These are phyloP conservation scores for Alviniconcha strummeri DNA, from an alignment of 2,888 invertebrate genomes.

Conservation along the genomic window DNA sequence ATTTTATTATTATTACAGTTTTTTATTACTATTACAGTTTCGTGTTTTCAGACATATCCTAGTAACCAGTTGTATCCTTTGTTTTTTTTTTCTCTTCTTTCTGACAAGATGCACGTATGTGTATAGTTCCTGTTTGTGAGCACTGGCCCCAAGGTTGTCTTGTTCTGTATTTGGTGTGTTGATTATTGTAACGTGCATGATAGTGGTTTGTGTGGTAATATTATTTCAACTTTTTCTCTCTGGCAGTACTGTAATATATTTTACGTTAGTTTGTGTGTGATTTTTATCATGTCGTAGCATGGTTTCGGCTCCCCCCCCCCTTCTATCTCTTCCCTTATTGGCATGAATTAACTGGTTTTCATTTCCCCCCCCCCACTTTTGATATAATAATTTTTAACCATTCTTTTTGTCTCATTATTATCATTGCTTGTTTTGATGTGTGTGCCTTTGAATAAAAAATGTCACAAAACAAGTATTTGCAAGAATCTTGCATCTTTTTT, in stretches of 20 bases:
- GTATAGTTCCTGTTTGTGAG: not conserved
- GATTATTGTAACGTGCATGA: conserved; percentile 5
- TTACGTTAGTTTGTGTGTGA: not conserved
- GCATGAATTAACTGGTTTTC: not conserved
- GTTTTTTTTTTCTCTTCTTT: not conserved
- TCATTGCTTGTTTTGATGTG: too few relatives aligned
- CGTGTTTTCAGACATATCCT: conserved; percentile 12
- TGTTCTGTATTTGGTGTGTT: conserved; percentile 19
- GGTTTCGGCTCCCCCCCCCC: not conserved
- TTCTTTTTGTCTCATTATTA: not conserved
- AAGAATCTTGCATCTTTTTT: conserved; percentile 1
- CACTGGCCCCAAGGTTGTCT: conserved; percentile 16
- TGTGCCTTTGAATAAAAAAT: not conserved
- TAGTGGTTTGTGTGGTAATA: conserved; percentile 1
- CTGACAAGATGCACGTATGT: not conserved
- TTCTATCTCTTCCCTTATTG: not conserved
- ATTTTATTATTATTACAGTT: too few relatives aligned
- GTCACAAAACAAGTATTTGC: not conserved
- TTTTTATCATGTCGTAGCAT: not conserved
- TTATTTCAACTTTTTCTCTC: not conserved
- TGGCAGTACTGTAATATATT: not conserved
- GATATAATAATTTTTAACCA: not conserved
- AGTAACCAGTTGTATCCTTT: not conserved
- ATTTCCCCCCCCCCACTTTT: not conserved
- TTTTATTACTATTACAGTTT: not conserved